Evolutionary conservation across 2,888 invertebrate species (phyloP).

Genomic region (Bombylius discolor): DNA sequence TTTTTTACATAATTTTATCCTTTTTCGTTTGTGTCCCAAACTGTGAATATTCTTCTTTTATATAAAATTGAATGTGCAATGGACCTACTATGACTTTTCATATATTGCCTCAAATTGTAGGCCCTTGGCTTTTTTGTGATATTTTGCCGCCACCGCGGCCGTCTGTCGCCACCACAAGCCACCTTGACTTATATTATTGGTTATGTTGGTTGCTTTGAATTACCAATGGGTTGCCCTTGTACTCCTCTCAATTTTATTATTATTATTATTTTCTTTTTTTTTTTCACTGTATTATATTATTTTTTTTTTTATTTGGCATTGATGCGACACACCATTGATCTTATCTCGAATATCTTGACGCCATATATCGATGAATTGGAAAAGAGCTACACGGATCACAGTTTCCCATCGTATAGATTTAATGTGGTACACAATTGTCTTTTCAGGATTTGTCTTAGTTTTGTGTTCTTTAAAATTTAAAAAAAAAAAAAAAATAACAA

Average conservation of each 20-base stretch:
- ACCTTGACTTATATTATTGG: slow-evolving; percentile 2
- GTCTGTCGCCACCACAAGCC: slow-evolving; percentile 6
- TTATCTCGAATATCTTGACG: slow-evolving; percentile 33
- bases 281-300: neutral
- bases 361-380: slow-evolving; percentile 23
- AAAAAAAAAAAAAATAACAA: no score
- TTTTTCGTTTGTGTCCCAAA: neutral
- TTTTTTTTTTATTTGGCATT: slow-evolving; percentile 26
- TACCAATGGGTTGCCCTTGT: neutral
- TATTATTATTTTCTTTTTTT: no score
- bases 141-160: slow-evolving; percentile 2
- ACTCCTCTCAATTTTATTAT: neutral
- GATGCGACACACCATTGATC: slow-evolving; percentile 32
- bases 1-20: neutral
- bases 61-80: neutral
- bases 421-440: slow-evolving; percentile 4
- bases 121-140: neutral
- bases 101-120: slow-evolving; percentile 7
- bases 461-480: neutral
- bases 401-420: slow-evolving; percentile 5
- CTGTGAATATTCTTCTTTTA: slow-evolving; percentile 1
- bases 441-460: neutral
- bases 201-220: neutral
- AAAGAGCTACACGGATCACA: slow-evolving; percentile 7
- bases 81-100: slow-evolving; percentile 1